Base-by-base conservation (phyloP, 1,140 invertebrate species). In the Zaprionus vittiger region DNA sequence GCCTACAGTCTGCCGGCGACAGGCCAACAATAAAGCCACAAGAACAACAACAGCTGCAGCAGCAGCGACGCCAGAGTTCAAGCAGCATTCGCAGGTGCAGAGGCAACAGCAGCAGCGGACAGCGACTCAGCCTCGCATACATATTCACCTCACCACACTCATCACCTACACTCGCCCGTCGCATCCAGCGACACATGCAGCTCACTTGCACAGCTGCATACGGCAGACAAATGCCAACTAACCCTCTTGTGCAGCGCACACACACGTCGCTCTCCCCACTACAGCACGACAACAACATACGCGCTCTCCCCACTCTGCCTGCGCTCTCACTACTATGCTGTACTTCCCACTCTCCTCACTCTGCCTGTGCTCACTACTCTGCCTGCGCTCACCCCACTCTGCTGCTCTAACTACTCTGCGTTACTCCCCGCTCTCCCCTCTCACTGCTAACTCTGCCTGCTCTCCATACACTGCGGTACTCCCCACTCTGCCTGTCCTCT, bases 1-100 rank as follows among this genome's bases (percentile, higher is more conserved):
- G 85, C 85, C 85, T 81, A 80, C 80, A 81, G 77, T 60, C 73
- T 67, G 41, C 24, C 62, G 55, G 73, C 73, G 47, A 70, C 80
- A 73, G 69, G 17, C 55, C 55, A 67, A 65, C 54, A 81, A 74
- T 60, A 73, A 62, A 34, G 24, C 12, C n/a, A 54, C 11, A 34
- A 41, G 20, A 34, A 22, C 49, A 65, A 26, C 37, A 60, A 41
- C 11, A 57, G 24, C 65, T 28, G 4, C 4, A 52, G 28, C 1
- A 52, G 34, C 28, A 52, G n/a, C 24, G 34, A 20, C 17, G 38
- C 14, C 20, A 28, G 31, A 57, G 17, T 52, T 65, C 20, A 59
- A 38, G 52, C 60, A 47, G 64, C 24, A 34, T 61, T 47, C 69
- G 55, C 52, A 59, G 49, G 59, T 56, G 52, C 59, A 63, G 34